These are phyloP conservation scores for Drosophila repleta DNA, from an alignment of 1,140 invertebrate genomes.

Conservation along the genomic window DNA sequence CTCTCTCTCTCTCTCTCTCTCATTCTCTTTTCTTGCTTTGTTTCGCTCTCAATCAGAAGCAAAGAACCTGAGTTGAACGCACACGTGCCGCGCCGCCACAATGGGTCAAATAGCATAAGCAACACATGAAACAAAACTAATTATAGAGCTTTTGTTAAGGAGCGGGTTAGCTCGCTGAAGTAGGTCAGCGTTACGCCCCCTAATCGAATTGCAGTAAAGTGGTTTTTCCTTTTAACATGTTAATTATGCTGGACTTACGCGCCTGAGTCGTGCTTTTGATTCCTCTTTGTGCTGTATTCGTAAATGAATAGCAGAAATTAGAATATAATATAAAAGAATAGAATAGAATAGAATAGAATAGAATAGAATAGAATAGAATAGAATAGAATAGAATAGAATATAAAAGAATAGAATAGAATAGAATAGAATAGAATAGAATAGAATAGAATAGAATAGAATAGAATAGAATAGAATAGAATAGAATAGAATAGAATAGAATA, in stretches of 20 bases:
- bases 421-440: too few relatives aligned
- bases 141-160: constrained; percentile 6
- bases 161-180: neutral
- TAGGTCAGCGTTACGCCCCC: neutral
- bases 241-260: neutral
- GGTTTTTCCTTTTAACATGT: neutral
- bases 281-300: too few relatives aligned
- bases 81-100: constrained; percentile 8
- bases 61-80: neutral
- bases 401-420: too few relatives aligned
- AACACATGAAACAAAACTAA: constrained; percentile 30
- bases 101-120: constrained; percentile 7
- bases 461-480: too few relatives aligned
- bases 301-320: too few relatives aligned
- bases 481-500: too few relatives aligned
- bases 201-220: neutral
- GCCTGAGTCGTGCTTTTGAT: neutral
- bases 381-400: too few relatives aligned
- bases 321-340: too few relatives aligned
- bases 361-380: too few relatives aligned
- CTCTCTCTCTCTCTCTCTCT: neutral
- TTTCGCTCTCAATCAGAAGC: neutral
- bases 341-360: too few relatives aligned
- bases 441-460: too few relatives aligned
- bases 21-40: neutral